Base-by-base conservation (phyloP, 2,888 invertebrate species). In the Synergus umbraculus region DNA sequence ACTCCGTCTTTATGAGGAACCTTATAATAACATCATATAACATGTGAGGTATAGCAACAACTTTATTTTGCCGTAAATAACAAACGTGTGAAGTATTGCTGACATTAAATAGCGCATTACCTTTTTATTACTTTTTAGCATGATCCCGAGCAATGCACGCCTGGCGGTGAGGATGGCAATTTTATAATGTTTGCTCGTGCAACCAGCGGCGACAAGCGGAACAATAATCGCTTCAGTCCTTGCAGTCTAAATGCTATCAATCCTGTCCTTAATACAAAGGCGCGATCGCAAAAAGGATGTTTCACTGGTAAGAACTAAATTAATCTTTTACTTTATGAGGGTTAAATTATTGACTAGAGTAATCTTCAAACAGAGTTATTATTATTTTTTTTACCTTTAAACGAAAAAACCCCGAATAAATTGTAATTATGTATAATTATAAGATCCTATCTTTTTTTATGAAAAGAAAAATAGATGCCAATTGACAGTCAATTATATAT, bases 101-200 rank as follows among this genome's bases (percentile, higher is more conserved):
- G 49, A 46, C 41, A 76, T 76, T 66, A 66, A 66, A 41, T 13
- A 41, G 66, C 41, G 41, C 8, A 13, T 60, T 66, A n/a, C 58
- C 76, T 83, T 83, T 85, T 84, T 87, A 84, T 87, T 83, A 79
- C 78, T 85, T 88, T 93, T 12, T 92, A 98, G 98, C 98, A 99
- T 92, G 98, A 99, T 93, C 98, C 98, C 0, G 98, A 98, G 93
- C 95, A 95, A 90, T 98, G 96, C 93, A 97, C 98, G 0, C 98
- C 98, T 5, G 98, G 98, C 79, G 98, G 97, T 22, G 97, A 98
- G 90, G 97, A 97, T 92, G 99, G 99, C 65, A 99, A 99, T 94
- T 99, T 96, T 93, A 99, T 99, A 90, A 99, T 99, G 99, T 99
- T 99, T 93, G 98, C 99, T 37, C 95, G 99, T 84, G 99, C 99